Conservation (phyloP, 2,113 vertebrate species). For the Syngnathoides biaculeatus region DNA sequence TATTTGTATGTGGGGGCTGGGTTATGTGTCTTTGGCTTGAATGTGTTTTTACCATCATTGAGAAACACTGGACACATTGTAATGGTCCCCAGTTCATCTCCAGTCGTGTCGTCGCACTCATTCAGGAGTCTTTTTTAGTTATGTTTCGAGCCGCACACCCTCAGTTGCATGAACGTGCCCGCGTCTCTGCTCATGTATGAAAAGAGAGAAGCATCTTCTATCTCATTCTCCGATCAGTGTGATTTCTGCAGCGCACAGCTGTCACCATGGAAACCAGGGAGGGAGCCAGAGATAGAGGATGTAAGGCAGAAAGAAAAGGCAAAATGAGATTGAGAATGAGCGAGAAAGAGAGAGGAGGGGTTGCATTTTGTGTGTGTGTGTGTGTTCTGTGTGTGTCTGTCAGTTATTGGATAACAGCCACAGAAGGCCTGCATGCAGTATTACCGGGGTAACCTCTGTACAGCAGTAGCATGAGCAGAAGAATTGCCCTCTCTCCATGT, state of each 20-base stretch:
- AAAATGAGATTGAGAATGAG: constrained; percentile 45
- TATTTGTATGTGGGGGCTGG: background rate
- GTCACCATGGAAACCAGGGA: constrained; percentile 75
- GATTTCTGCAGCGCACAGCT: constrained; percentile 76
- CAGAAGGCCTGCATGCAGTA: constrained; percentile 46
- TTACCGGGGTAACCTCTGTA: constrained; percentile 53
- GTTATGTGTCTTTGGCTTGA: background rate
- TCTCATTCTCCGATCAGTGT: constrained; percentile 68
- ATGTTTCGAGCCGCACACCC: background rate
- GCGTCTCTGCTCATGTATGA: constrained; percentile 44
- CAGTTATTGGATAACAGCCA: constrained; percentile 50
- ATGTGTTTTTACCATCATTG: constrained; percentile 4
- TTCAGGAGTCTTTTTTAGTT: background rate
- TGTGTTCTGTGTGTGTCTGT: constrained; percentile 21
- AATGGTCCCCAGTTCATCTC: background rate
- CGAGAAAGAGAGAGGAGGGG: constrained; percentile 14
- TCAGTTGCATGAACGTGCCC: background rate
- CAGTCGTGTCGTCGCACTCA: background rate
- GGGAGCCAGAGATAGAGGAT: constrained; percentile 43
- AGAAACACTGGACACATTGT: background rate
- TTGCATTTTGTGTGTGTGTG: background rate
- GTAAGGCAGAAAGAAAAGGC: constrained; percentile 40
- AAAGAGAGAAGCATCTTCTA: constrained; percentile 63
- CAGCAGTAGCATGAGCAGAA: constrained; percentile 42
- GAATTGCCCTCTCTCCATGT: constrained; percentile 9